Conservation (phyloP, 2,797 vertebrate genomes). For the Neosilurus hyrtlii region DNA sequence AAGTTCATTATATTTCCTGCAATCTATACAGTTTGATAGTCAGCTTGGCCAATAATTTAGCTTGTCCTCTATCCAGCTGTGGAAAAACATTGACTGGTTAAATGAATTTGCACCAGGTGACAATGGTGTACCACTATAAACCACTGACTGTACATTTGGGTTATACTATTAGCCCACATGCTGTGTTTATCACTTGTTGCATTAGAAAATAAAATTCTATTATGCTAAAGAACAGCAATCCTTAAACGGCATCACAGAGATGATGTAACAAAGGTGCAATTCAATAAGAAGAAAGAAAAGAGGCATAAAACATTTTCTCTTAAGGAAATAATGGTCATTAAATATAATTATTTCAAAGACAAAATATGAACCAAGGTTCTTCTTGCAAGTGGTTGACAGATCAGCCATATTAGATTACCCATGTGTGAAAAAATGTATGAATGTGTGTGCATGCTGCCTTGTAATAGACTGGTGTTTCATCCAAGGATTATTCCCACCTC, state of each 20-base stretch:
- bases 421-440: neutral
- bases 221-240: neutral
- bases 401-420: neutral
- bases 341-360: too few relatives aligned
- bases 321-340: neutral
- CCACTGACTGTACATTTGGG: neutral
- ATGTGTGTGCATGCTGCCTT: neutral
- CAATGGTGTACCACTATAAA: neutral
- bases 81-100: neutral
- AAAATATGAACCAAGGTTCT: too few relatives aligned
- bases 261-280: conserved; percentile 4
- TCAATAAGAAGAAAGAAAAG: neutral
- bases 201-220: neutral
- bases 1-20: neutral
- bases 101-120: neutral
- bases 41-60: neutral
- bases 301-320: neutral
- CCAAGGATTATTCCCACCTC: neutral
- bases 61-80: neutral
- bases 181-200: neutral
- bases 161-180: neutral
- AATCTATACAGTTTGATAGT: neutral
- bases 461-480: neutral
- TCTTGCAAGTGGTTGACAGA: neutral
- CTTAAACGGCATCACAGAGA: neutral